Conservation (phyloP, 2,113 vertebrate species). For the Pyrgilauda ruficollis region DNA sequence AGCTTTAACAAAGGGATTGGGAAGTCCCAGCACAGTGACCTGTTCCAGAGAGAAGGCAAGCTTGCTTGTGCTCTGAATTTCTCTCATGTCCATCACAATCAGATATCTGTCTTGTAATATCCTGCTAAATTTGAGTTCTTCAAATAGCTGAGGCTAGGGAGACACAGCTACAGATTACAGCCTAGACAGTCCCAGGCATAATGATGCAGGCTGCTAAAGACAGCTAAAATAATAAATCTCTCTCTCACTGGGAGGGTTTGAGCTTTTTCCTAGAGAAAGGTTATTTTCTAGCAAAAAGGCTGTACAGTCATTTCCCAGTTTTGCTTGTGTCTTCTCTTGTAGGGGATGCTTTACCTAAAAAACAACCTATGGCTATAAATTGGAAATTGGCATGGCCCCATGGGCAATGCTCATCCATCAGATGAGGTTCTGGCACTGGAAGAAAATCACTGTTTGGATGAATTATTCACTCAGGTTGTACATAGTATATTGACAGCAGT, state of each 20-base stretch:
- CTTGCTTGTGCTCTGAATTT: not conserved
- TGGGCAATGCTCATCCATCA: not conserved
- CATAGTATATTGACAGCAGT: not conserved
- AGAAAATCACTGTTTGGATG: not conserved
- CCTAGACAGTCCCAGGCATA: not conserved
- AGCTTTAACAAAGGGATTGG: not conserved
- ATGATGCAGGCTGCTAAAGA: not conserved
- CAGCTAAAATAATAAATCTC: not conserved
- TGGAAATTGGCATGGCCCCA: not conserved
- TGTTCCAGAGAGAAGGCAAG: not conserved
- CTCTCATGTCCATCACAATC: not conserved
- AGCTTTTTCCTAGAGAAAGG: not conserved
- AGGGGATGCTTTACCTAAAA: not conserved
- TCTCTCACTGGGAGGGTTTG: not conserved
- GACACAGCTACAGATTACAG: not conserved
- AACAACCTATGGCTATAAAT: not conserved
- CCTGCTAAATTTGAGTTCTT: not conserved
- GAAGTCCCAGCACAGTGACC: fast-evolving
- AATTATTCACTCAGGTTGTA: not conserved
- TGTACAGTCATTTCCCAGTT: not conserved
- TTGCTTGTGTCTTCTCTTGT: not conserved
- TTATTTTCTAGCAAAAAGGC: not conserved
- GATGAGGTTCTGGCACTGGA: not conserved
- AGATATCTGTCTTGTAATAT: not conserved
- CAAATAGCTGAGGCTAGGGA: not conserved